Evolutionary conservation across 37 sponge, comb jelly and placozoan genomes (phyloP).

Genomic region (Tethya wilhelma): DNA sequence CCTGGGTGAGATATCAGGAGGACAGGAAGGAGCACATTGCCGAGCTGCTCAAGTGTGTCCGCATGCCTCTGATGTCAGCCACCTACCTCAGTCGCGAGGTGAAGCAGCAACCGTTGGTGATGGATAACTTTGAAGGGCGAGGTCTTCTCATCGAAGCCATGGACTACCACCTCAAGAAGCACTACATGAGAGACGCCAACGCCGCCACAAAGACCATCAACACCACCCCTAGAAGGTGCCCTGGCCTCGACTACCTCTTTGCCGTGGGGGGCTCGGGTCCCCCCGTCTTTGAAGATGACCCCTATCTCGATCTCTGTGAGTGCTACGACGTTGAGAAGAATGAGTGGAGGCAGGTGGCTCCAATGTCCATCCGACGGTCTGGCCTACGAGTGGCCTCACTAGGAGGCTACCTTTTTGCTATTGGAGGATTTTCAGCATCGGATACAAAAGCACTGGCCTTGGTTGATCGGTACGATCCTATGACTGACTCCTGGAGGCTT

Average conservation of each 20-base stretch:
- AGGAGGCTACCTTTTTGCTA: conserved; percentile 85
- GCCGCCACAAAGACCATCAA: conserved; percentile 13
- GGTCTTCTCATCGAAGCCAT: conserved; percentile 82
- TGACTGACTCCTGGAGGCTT: conserved; percentile 73
- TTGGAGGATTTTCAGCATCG: conserved; percentile 87
- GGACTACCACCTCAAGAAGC: conserved; percentile 77
- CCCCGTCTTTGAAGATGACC: conserved; percentile 55
- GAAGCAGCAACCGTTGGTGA: conserved; percentile 59
- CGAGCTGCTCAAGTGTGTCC: conserved; percentile 54
- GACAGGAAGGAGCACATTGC: conserved; percentile 36
- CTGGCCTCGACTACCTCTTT: conserved; percentile 70
- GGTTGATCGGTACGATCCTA: conserved; percentile 86
- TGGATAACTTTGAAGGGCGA: conserved; percentile 69
- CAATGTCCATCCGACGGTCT: conserved; percentile 76
- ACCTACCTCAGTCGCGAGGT: conserved; percentile 80
- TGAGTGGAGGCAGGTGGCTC: conserved; percentile 67
- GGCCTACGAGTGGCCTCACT: conserved; percentile 88
- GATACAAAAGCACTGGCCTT: conserved; percentile 58
- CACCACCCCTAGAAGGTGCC: conserved; percentile 62
- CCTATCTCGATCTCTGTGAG: conserved; percentile 74
- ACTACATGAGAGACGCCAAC: conserved; percentile 57
- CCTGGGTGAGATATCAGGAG: conserved; percentile 72
- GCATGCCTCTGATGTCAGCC: conserved; percentile 83
- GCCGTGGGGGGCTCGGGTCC: conserved; percentile 69
- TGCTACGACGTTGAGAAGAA: conserved; percentile 76